Percentiles rank a stretch among this genome's conserved stretches.
Evolutionary conservation across 2,113 vertebrate genomes (phyloP).

Genomic region (Neotoma lepida): DNA sequence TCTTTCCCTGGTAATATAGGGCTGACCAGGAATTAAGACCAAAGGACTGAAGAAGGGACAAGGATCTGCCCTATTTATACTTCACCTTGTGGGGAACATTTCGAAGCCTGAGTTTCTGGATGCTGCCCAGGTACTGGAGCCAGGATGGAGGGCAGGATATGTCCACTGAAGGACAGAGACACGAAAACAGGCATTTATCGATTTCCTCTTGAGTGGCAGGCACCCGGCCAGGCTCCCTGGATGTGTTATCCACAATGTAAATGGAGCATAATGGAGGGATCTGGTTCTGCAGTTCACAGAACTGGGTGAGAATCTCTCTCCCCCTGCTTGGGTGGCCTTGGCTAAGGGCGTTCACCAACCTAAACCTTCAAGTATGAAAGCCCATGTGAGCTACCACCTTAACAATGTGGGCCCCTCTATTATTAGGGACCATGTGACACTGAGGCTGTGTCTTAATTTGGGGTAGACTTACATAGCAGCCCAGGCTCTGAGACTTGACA

Average conservation of each 20-base stretch:
- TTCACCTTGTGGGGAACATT: background rate
- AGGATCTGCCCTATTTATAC: background rate
- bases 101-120: background rate
- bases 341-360: background rate
- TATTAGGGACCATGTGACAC: fast-evolving
- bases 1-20: background rate
- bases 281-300: fast-evolving
- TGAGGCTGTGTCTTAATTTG: background rate
- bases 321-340: background rate
- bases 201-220: background rate
- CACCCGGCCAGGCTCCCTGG: background rate
- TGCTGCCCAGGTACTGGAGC: background rate
- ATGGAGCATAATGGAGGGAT: background rate
- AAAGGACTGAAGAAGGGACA: background rate
- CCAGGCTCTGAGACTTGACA: background rate
- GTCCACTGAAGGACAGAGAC: background rate
- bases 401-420: background rate
- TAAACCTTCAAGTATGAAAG: background rate
- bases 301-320: background rate
- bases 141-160: background rate
- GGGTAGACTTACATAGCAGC: background rate
- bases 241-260: fast-evolving
- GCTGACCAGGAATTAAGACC: background rate
- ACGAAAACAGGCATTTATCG: background rate
- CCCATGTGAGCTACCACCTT: background rate